Evolutionary conservation across 2,888 invertebrate species (phyloP), one percentile per base, ranked within the genome.

Genomic region (Perizoma affinitatum): DNA sequence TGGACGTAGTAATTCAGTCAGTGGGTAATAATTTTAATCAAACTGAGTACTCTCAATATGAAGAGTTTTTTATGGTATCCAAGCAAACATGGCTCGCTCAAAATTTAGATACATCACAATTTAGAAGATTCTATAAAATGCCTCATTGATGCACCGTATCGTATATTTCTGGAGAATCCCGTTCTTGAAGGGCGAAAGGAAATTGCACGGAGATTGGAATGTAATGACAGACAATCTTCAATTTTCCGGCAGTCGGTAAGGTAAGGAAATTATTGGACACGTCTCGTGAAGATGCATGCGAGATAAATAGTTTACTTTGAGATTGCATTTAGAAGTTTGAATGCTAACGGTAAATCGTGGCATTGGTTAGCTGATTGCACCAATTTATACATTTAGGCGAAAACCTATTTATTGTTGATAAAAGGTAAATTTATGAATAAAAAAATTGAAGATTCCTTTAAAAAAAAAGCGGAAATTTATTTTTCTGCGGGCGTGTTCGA

Each of bases 121-220:
- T 22, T 22, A 22, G 22, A 22, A 22, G 22, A 2, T 22, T 22
- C 22, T 22, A 22, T 22, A 22, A 22, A 22, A 22, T 22, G 22
- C 22, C 22, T 22, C 22, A 22, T 3, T 22, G 22, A 22, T 22
- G 46, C 10, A 34, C 38, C 7, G 38, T 38, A 6, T 38, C 7
- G 5, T 38, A 8, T 10, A 47, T 22, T 5, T 50, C 50, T 9
- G 50, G 2, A 22, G 35, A 49, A 38, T 22, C 40, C 11, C 49
- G 49, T 50, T 36, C 49, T 11, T 36, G 49, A 43, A 55, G 49
- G 33, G 49, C 56, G 11, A 50, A 4, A 58, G 58, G 63, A 63
- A 54, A 66, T 66, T 58, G 63, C 63, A 51, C 45, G 58, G 58
- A 66, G 44, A 66, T 66, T 60, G 62, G 41, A 58, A 61, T 46